These are phyloP conservation scores for Spea hammondii DNA, from an alignment of 2,797 vertebrate species.

Conservation along the genomic window DNA sequence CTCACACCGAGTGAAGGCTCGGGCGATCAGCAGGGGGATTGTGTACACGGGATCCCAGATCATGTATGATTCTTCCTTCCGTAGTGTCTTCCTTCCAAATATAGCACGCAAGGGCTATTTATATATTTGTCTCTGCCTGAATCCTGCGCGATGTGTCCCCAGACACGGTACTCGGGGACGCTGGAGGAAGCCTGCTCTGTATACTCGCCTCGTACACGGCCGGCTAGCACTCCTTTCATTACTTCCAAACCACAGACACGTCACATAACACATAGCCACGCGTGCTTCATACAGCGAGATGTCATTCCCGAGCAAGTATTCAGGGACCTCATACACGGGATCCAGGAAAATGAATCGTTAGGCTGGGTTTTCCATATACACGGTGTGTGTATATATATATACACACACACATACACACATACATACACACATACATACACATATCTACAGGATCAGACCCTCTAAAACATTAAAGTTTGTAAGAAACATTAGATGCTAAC, in stretches of 20 bases:
- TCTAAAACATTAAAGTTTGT: no score
- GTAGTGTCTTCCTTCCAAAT: slow-evolving; percentile 39
- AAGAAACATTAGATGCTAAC: no score
- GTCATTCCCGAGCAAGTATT: no score
- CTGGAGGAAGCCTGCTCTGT: slow-evolving; percentile 7
- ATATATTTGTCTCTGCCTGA: background rate
- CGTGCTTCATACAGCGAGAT: no score
- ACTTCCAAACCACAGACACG: slow-evolving; percentile 14
- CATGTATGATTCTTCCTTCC: slow-evolving; percentile 10
- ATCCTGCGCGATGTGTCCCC: slow-evolving; percentile 25
- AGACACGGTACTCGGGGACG: slow-evolving; percentile 24
- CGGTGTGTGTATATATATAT: no score
- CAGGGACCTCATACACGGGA: no score
- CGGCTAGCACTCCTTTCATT: slow-evolving; percentile 6
- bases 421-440: no score
- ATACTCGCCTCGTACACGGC: background rate
- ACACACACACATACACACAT: no score
- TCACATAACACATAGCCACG: background rate
- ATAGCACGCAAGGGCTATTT: slow-evolving; percentile 32
- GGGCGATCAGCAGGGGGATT: background rate
- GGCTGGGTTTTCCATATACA: no score
- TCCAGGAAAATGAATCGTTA: no score
- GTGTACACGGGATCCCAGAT: slow-evolving; percentile 3
- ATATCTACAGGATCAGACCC: no score
- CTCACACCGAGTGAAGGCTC: background rate